phyloP scores from a whole-genome alignment of 2,888 invertebrate genomes.

The Drosophila fungiperda region DNA sequence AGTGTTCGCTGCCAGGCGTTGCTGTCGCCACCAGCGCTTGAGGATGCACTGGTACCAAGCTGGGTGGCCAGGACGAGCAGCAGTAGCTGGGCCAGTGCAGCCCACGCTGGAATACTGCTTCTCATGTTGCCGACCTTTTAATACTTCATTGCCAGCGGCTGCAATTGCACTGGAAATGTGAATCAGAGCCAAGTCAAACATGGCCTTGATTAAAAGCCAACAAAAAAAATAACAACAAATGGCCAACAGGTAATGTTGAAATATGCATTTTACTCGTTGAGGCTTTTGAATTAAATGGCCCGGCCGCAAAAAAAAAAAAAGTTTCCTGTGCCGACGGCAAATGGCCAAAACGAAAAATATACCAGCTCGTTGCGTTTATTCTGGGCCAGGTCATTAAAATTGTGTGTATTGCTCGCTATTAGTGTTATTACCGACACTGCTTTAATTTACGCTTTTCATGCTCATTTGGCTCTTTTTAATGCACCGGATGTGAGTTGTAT shows the following conservation, averaged over 20 bases:
- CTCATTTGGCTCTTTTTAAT: conserved; percentile 40
- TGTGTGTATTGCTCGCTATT: conserved; percentile 35
- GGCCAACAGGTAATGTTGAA: conserved; percentile 15
- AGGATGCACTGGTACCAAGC: conserved; percentile 84
- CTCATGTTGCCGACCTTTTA: conserved; percentile 71
- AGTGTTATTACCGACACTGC: conserved; percentile 58
- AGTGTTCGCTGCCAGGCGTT: conserved; percentile 90
- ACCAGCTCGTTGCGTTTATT: conserved; percentile 17
- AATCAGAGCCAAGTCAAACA: conserved; percentile 16
- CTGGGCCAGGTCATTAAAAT: conserved; percentile 62
- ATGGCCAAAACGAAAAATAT: conserved; percentile 4
- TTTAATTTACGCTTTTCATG: conserved; percentile 61
- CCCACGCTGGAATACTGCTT: conserved; percentile 74
- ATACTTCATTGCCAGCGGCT: conserved; percentile 55
- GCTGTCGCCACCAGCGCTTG: conserved; percentile 86
- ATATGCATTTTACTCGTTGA: conserved; percentile 15
- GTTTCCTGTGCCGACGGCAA: conserved; percentile 20
- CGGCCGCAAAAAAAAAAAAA: conserved; percentile 15
- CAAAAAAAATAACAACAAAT: conserved; percentile 20
- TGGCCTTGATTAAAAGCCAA: conserved; percentile 62
- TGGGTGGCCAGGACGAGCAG: conserved; percentile 68
- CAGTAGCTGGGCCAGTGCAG: conserved; percentile 55
- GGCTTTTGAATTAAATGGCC: conserved; percentile 36
- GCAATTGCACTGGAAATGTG: conserved; percentile 27
- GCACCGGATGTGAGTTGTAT: conserved; percentile 30